A percentile compares a stretch with the other conserved stretches of the same genome.
These are phyloP conservation scores for Drosophila miranda DNA, from an alignment of 1,140 invertebrate species.

Conservation along the genomic window DNA sequence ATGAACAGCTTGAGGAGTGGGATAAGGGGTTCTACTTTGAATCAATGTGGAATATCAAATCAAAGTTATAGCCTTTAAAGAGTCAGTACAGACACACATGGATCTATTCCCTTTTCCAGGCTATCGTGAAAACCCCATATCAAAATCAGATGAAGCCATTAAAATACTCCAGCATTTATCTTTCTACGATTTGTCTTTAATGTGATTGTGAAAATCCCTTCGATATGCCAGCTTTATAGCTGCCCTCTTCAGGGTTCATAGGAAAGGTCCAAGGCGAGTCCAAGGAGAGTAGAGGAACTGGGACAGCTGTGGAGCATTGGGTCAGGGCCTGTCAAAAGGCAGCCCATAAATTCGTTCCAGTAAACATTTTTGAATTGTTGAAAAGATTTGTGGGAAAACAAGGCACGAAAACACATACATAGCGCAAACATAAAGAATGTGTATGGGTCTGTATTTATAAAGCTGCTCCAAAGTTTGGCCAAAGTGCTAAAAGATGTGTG, in stretches of 20 bases:
- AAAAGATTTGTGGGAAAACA: slow-evolving; percentile 64
- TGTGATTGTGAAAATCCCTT: slow-evolving; percentile 5
- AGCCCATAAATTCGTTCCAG: slow-evolving; percentile 57
- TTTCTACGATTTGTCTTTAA: slow-evolving; percentile 31
- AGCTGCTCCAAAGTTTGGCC: slow-evolving; percentile 33
- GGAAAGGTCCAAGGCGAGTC: slow-evolving; percentile 8
- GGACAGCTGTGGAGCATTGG: slow-evolving; percentile 39
- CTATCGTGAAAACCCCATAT: neutral
- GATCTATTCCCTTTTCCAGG: neutral
- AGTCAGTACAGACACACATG: neutral
- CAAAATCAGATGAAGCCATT: neutral
- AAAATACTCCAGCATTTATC: slow-evolving; percentile 12
- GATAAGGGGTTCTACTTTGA: too few species aligned
- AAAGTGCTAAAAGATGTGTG: slow-evolving; percentile 76
- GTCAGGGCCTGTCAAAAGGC: slow-evolving; percentile 23
- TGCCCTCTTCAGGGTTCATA: too few species aligned
- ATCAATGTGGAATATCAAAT: too few species aligned
- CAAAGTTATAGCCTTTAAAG: too few species aligned
- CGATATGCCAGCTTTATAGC: too few species aligned
- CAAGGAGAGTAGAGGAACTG: slow-evolving; percentile 3
- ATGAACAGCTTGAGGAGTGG: too few species aligned
- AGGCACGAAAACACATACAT: slow-evolving; percentile 31
- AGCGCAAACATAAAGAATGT: slow-evolving; percentile 9
- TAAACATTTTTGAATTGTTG: slow-evolving; percentile 74
- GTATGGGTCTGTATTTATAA: slow-evolving; percentile 31